Conservation (phyloP, 2,888 invertebrate genomes). For the Hedychridium roseum region DNA sequence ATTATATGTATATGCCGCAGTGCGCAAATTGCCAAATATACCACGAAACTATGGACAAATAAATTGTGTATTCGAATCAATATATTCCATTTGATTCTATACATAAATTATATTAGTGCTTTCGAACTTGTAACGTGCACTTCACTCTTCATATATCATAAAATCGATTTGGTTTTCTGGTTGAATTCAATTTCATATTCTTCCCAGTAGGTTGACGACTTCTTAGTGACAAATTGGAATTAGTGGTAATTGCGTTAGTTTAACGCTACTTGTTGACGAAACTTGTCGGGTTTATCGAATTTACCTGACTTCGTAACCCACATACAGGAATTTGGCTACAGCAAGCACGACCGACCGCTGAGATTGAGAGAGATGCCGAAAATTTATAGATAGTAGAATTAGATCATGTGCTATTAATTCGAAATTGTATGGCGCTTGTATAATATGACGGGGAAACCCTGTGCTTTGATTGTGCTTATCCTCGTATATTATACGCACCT, state of each 20-base stretch:
- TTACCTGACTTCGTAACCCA: conserved; percentile 22
- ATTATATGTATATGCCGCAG: too few species aligned
- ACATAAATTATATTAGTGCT: too few species aligned
- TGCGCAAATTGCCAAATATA: too few species aligned
- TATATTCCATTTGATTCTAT: too few species aligned
- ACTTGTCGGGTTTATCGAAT: conserved; percentile 39
- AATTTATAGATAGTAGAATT: conserved; percentile 26
- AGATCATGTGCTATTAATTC: conserved; percentile 27
- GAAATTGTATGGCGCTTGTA: conserved; percentile 11
- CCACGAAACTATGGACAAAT: too few species aligned
- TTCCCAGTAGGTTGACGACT: conserved; percentile 28
- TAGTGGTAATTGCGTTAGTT: conserved; percentile 44
- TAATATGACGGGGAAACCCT: too few species aligned
- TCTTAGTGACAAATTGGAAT: conserved; percentile 49
- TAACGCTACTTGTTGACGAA: conserved; percentile 37
- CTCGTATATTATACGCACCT: too few species aligned
- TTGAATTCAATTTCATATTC: conserved; percentile 34
- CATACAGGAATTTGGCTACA: conserved; percentile 15
- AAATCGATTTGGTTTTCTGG: too few species aligned
- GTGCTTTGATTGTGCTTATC: too few species aligned
- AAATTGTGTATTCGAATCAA: too few species aligned
- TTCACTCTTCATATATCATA: too few species aligned
- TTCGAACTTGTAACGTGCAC: too few species aligned
- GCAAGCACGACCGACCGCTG: conserved; percentile 13
- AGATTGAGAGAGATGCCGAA: conserved; percentile 5